Percentiles rank a stretch among this genome's conserved stretches.
These are phyloP conservation scores for Oryctolagus cuniculus DNA, from an alignment of 2,113 vertebrate genomes.

Conservation along the genomic window DNA sequence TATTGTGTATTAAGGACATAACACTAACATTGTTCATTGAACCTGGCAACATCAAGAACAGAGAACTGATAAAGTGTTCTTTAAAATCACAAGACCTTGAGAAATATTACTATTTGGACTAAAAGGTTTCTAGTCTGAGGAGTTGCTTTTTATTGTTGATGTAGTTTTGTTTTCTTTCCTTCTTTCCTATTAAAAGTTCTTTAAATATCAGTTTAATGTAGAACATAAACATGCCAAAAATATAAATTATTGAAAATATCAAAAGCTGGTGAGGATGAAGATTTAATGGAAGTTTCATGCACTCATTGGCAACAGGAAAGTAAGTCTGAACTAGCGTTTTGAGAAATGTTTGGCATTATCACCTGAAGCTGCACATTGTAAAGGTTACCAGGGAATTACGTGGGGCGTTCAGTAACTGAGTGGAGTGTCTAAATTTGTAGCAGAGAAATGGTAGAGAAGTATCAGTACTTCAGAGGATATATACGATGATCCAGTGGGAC, in stretches of 20 bases:
- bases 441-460: neutral
- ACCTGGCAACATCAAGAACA: slow-evolving; percentile 8
- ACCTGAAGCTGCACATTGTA: slow-evolving; percentile 20
- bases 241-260: slow-evolving; percentile 30
- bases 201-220: slow-evolving; percentile 1
- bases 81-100: slow-evolving; percentile 52
- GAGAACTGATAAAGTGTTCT: slow-evolving; percentile 41
- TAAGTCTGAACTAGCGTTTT: slow-evolving; percentile 1
- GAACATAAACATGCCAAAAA: slow-evolving; percentile 39
- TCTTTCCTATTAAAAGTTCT: neutral
- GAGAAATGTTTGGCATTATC: neutral
- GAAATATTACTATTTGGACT: slow-evolving; percentile 54
- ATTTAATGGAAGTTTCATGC: neutral
- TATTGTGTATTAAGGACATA: slow-evolving; percentile 40
- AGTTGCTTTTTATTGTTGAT: neutral
- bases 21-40: slow-evolving; percentile 39
- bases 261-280: slow-evolving; percentile 25
- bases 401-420: slow-evolving; percentile 13
- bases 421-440: neutral
- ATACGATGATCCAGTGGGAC: neutral
- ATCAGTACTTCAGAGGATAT: neutral
- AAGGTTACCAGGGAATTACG: slow-evolving; percentile 1
- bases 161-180: slow-evolving; percentile 45
- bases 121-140: neutral
- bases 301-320: neutral